Conservation (phyloP, 2,113 vertebrate genomes). For the Passerina amoena region DNA sequence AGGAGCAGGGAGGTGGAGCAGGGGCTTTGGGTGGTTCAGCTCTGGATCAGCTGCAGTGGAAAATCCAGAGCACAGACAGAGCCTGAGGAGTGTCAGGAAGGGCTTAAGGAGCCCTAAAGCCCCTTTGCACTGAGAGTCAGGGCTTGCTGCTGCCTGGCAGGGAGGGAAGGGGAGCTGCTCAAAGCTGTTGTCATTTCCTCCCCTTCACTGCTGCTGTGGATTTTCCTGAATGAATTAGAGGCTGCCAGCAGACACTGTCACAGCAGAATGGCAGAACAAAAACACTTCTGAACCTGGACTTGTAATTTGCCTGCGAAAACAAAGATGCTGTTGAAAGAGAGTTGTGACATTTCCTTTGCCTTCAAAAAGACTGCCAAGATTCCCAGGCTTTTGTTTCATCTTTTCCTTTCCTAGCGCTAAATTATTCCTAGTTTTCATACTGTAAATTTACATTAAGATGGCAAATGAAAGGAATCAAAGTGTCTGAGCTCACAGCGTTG, state of each 20-base stretch:
- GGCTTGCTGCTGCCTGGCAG: background rate
- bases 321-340: background rate
- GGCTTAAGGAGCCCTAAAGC: fast-evolving
- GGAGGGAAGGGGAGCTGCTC: background rate
- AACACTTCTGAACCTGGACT: background rate
- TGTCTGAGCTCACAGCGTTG: background rate
- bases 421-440: background rate
- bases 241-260: background rate
- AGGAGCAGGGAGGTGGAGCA: background rate
- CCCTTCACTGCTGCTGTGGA: background rate
- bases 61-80: fast-evolving
- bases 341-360: background rate
- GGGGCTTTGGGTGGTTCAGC: background rate
- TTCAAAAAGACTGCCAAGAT: background rate
- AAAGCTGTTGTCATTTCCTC: background rate
- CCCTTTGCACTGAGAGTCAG: fast-evolving
- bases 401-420: background rate
- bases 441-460: background rate
- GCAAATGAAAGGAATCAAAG: background rate
- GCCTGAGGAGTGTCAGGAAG: background rate
- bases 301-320: background rate
- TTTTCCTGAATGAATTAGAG: background rate
- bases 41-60: background rate
- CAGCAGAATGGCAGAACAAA: slow-evolving; percentile 8
- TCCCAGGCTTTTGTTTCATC: background rate